Evolutionary conservation across 2,797 vertebrate species (phyloP).

Genomic region (Pangasius mekongensis): DNA sequence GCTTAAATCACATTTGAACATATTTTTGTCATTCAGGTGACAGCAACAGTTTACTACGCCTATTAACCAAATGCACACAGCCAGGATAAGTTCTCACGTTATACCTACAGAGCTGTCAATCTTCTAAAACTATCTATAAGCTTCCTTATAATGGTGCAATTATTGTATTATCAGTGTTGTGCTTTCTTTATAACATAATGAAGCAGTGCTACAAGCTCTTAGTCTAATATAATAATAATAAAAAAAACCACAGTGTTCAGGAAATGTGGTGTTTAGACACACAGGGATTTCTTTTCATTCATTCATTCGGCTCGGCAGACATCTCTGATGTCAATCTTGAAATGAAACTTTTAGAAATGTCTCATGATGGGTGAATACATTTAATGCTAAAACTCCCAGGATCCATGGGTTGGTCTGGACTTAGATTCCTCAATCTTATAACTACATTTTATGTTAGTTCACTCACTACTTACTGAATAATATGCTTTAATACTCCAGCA

Average conservation of each 20-base stretch:
- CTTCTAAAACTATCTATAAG: background rate
- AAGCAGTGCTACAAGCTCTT: background rate
- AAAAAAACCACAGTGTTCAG: background rate
- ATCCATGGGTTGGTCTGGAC: background rate
- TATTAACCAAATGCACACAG: background rate
- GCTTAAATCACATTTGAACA: background rate
- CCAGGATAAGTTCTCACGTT: background rate
- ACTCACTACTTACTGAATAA: background rate
- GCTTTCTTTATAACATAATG: background rate
- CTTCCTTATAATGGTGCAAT: background rate
- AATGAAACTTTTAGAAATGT: background rate
- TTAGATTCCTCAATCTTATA: background rate
- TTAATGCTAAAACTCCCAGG: background rate
- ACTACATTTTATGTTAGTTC: background rate
- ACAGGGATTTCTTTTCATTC: background rate
- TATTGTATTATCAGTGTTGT: background rate
- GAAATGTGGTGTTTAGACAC: background rate
- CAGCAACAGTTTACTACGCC: background rate
- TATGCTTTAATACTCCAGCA: background rate
- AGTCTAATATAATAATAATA: background rate
- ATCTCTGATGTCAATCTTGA: background rate
- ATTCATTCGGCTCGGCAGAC: background rate
- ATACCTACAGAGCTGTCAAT: background rate
- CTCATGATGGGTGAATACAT: background rate
- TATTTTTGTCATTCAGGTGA: background rate